Evolutionary conservation across 2,797 vertebrate genomes (phyloP).

Genomic region (Harpagifer antarcticus): DNA sequence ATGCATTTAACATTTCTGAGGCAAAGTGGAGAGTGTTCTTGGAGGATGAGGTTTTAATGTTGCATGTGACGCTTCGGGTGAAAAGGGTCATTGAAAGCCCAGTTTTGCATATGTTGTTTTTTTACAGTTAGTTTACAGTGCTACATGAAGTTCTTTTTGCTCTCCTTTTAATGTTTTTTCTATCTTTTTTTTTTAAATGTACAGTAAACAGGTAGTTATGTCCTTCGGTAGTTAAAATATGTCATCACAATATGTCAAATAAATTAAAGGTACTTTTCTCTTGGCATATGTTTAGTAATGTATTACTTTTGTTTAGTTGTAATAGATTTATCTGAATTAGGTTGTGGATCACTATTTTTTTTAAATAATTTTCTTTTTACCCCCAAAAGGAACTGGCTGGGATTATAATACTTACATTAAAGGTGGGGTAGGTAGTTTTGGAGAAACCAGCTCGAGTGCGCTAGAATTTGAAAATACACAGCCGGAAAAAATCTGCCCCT

Average conservation of each 20-base stretch:
- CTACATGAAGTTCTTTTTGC: not conserved
- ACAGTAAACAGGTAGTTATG: not conserved
- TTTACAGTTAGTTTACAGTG: conserved; percentile 4
- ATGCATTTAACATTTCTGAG: conserved; percentile 65
- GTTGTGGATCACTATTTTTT: conserved; percentile 7
- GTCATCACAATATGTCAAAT: not conserved
- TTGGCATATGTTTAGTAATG: conserved; percentile 7
- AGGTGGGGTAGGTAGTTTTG: no score
- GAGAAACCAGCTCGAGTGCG: no score
- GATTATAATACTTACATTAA: not conserved
- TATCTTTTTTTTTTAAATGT: not conserved
- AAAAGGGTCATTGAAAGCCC: conserved; percentile 8
- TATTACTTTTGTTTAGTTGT: not conserved
- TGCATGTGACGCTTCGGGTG: conserved; percentile 43
- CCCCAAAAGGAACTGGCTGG: not conserved
- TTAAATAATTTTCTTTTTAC: not conserved
- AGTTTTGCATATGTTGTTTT: conserved; percentile 9
- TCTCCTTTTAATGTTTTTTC: not conserved
- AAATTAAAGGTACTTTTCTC: conserved; percentile 4
- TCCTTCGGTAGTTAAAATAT: not conserved
- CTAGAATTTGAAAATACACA: no score
- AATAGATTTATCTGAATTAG: conserved; percentile 7
- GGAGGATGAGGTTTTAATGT: conserved; percentile 45
- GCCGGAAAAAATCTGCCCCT: no score
- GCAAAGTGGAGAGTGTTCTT: conserved; percentile 40